Evolutionary conservation across 2,888 invertebrate genomes (phyloP).

Genomic region (Phanerotoma sp.): DNA sequence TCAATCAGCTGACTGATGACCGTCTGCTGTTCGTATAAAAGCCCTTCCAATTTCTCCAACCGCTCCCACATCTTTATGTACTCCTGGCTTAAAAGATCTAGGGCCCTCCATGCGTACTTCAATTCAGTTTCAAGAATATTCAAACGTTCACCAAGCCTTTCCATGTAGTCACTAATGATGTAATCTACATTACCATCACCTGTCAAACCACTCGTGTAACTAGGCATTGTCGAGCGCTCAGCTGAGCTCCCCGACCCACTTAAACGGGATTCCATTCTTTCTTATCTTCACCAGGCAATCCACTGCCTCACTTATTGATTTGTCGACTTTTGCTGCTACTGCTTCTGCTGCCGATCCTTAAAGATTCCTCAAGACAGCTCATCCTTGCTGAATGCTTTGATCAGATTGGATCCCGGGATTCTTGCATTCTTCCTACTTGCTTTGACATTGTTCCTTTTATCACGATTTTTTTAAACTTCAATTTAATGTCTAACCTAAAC

Average conservation of each 20-base stretch:
- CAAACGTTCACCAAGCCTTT: constrained; percentile 81
- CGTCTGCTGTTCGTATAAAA: constrained; percentile 86
- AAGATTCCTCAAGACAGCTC: too few species aligned
- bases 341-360: neutral
- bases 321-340: neutral
- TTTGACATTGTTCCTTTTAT: too few species aligned
- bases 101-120: constrained; percentile 89
- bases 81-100: constrained; percentile 87
- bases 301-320: constrained; percentile 8
- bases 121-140: constrained; percentile 88
- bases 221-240: constrained; percentile 43
- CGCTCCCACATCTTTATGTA: constrained; percentile 94
- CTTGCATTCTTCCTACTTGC: too few species aligned
- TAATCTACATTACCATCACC: constrained; percentile 61
- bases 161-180: constrained; percentile 89
- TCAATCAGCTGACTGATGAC: constrained; percentile 86
- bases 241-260: constrained; percentile 44
- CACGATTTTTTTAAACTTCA: too few species aligned
- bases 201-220: constrained; percentile 33
- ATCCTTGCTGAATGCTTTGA: too few species aligned
- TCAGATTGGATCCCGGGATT: too few species aligned
- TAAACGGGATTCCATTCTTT: constrained; percentile 49
- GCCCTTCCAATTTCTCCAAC: constrained; percentile 82
- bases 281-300: neutral
- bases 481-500: too few species aligned